Conservation (phyloP, 2,113 vertebrate species). For the Xiphophorus maculatus region DNA sequence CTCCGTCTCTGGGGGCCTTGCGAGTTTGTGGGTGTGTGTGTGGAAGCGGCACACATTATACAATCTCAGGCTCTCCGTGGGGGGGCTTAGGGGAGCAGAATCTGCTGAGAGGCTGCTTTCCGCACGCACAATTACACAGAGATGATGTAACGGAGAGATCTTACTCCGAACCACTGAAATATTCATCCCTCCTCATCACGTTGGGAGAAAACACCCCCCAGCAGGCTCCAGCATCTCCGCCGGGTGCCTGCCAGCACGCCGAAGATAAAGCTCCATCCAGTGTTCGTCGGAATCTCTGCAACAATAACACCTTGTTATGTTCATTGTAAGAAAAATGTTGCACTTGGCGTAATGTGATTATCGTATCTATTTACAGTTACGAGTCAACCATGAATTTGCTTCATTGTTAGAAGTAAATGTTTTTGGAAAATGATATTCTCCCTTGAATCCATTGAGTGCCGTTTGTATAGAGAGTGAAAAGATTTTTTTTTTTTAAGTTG, state of each 20-base stretch:
- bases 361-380: no score
- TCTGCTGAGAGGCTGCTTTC: constrained; percentile 58
- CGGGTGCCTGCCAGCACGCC: background rate
- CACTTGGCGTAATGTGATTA: no score
- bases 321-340: background rate
- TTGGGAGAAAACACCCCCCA: constrained; percentile 24
- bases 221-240: constrained; percentile 11
- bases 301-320: background rate
- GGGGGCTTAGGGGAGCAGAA: constrained; percentile 37
- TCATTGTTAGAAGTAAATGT: no score
- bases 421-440: no score
- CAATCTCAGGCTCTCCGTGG: constrained; percentile 31
- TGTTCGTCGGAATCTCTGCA: constrained; percentile 1
- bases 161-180: constrained; percentile 63
- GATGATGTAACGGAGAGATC: constrained; percentile 53
- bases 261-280: background rate
- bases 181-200: constrained; percentile 65
- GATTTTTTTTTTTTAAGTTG: no score
- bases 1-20: constrained; percentile 11
- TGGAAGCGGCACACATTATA: constrained; percentile 15
- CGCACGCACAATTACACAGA: constrained; percentile 67
- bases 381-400: no score
- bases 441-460: no score
- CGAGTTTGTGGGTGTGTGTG: background rate
- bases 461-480: no score